Evolutionary conservation across 1,140 invertebrate genomes (phyloP).

Genomic region (Lepeophtheirus salmonis): DNA sequence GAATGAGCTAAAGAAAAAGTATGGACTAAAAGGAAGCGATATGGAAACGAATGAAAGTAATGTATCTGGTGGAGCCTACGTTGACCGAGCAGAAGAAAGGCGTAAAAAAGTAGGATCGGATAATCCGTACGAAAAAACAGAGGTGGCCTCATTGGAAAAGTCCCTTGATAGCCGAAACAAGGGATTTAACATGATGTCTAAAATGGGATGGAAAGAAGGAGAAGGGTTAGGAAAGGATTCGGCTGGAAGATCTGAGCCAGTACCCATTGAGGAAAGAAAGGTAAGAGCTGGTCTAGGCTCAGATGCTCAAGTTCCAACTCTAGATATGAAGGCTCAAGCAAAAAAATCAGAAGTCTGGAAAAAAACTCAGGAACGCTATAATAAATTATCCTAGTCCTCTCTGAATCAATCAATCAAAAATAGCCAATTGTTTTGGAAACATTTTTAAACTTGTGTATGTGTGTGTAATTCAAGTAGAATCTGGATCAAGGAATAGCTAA

Average conservation of each 20-base stretch:
- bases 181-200: slow-evolving; percentile 20
- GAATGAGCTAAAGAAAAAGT: slow-evolving; percentile 56
- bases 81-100: slow-evolving; percentile 54
- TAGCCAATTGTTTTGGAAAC: too few relatives aligned
- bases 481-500: too few relatives aligned
- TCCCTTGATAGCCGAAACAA: slow-evolving; percentile 55
- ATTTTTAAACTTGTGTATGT: too few relatives aligned
- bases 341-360: slow-evolving; percentile 27
- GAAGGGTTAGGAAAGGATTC: slow-evolving; percentile 6
- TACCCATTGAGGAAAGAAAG: slow-evolving; percentile 25
- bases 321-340: slow-evolving; percentile 26
- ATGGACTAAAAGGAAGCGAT: slow-evolving; percentile 33
- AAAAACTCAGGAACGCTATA: slow-evolving; percentile 30
- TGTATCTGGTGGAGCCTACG: slow-evolving; percentile 30
- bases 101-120: slow-evolving; percentile 26
- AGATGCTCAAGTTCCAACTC: slow-evolving; percentile 21
- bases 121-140: slow-evolving; percentile 10
- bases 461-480: too few relatives aligned
- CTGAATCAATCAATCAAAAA: too few relatives aligned
- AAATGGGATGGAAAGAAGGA: slow-evolving; percentile 25
- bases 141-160: slow-evolving; percentile 29
- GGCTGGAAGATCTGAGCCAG: slow-evolving; percentile 4
- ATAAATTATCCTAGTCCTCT: slow-evolving; percentile 24
- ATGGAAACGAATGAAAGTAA: background rate
- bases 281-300: slow-evolving; percentile 30